Evolutionary conservation across 1,140 invertebrate species (phyloP).

Genomic region (Lethocerus indicus): DNA sequence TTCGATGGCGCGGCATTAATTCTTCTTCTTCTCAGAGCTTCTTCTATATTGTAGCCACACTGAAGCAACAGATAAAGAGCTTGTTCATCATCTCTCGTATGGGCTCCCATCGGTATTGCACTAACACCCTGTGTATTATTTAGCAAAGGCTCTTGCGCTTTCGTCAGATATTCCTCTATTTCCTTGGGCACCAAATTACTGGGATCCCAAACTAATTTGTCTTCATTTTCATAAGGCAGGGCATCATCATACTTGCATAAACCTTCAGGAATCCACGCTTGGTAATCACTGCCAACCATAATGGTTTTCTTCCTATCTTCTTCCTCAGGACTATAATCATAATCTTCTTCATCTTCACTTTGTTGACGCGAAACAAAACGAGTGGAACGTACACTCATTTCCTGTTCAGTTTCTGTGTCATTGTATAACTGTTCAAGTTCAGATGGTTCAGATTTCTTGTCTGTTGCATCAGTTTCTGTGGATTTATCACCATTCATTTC

Average conservation of each 20-base stretch:
- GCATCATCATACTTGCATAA: conserved; percentile 71
- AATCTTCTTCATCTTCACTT: conserved; percentile 49
- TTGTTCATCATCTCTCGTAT: conserved; percentile 86
- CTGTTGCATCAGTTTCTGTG: conserved; percentile 27
- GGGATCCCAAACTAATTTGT: conserved; percentile 88
- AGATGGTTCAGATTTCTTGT: conserved; percentile 26
- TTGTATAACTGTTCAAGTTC: conserved; percentile 31
- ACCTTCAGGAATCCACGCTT: conserved; percentile 84
- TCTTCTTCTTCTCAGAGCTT: conserved; percentile 70
- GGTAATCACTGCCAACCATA: conserved; percentile 89
- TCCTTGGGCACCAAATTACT: conserved; percentile 49
- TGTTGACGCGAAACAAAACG: conserved; percentile 24
- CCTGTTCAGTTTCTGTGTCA: conserved; percentile 22
- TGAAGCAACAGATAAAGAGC: conserved; percentile 81
- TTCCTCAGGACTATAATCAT: conserved; percentile 58
- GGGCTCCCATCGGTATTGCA: conserved; percentile 51
- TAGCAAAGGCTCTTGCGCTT: conserved; percentile 36
- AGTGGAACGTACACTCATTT: conserved; percentile 23
- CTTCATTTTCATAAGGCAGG: conserved; percentile 90
- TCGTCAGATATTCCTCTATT: conserved; percentile 65
- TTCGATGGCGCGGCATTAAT: conserved; percentile 54
- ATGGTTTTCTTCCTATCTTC: conserved; percentile 56
- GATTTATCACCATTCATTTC: conserved; percentile 26
- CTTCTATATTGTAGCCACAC: conserved; percentile 87
- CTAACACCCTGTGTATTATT: conserved; percentile 31